Conservation (phyloP, 2,797 vertebrate species). For the Apogon hyalosoma region DNA sequence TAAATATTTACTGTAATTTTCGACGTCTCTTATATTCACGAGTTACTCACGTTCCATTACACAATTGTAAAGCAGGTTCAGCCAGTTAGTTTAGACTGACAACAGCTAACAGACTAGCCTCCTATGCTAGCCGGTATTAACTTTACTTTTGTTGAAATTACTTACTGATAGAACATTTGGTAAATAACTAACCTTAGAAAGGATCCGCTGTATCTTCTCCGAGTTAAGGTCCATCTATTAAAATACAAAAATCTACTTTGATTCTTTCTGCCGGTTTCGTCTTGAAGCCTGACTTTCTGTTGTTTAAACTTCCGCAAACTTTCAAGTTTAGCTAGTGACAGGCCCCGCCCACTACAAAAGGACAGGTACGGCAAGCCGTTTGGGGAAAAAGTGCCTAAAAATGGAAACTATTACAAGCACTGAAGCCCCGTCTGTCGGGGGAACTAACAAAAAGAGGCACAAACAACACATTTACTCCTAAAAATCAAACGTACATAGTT, state of each 20-base stretch:
- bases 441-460: too few species aligned
- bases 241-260: not conserved
- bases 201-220: conserved; percentile 76
- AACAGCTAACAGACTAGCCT: not conserved
- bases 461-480: not conserved
- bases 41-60: too few species aligned
- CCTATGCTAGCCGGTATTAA: not conserved
- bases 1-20: too few species aligned
- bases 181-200: conserved; percentile 78
- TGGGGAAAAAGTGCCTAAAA: not conserved
- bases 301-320: conserved; percentile 82
- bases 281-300: not conserved
- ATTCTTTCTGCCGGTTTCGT: not conserved
- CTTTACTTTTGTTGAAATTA: rapidly evolving
- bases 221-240: conserved; percentile 80
- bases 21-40: too few species aligned
- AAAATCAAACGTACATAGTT: conserved; percentile 1
- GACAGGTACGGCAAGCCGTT: conserved; percentile 55
- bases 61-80: conserved; percentile 61
- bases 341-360: conserved; percentile 5
- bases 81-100: conserved; percentile 36
- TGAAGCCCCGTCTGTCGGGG: not conserved
- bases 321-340: conserved; percentile 2
- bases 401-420: not conserved
- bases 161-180: rapidly evolving